Evolutionary conservation across 2,797 vertebrate species (phyloP), one percentile per base, ranked within the genome.

Genomic region (Coregonus suidteri): DNA sequence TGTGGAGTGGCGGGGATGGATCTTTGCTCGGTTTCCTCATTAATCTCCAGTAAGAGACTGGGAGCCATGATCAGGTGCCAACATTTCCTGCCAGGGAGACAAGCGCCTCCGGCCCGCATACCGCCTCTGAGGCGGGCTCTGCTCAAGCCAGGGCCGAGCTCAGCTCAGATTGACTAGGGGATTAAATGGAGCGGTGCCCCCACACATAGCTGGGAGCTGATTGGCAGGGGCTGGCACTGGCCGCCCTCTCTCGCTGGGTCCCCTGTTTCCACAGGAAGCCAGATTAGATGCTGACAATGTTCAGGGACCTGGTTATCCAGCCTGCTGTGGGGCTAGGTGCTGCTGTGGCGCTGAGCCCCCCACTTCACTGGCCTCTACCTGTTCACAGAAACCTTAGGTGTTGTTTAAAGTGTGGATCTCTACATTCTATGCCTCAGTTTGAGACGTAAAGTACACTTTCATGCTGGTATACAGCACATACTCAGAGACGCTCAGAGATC

Each of bases 31-130:
- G 35, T 87, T 93, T 92, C 89, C 90, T 90, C 86, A 86, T 92
- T 93, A 93, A 93, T 91, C 91, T 93, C 92, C 91, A 84, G 16
- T 85, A 91, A 92, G 93, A 92, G 87, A 86, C 85, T 81, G 51
- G 82, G 87, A 92, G 88, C 91, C 88, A 89, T 89, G 93, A 93
- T 93, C 90, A 88, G 88, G 91, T 94, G 94, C 93, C 93, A 93
- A 92, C 89, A 85, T 92, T 94, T 94, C 93, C 93, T 94, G 92
- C 88, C 88, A 91, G 90, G 85, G 91, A 94, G 92, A 93, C 91
- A 83, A 91, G 87, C 78, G 87, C 91, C 91, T 94, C 91, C 80
- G 89, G 91, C 89, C 90, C 77, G 77, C 41, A 47, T 47, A 47
- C 41, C n/a, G 41, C 90, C 91, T 91, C 88, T 83, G 77, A 90